A percentile compares a stretch with the other conserved stretches of the same genome.
Conservation (phyloP, 1,140 invertebrate species). For the Conus betulinus region DNA sequence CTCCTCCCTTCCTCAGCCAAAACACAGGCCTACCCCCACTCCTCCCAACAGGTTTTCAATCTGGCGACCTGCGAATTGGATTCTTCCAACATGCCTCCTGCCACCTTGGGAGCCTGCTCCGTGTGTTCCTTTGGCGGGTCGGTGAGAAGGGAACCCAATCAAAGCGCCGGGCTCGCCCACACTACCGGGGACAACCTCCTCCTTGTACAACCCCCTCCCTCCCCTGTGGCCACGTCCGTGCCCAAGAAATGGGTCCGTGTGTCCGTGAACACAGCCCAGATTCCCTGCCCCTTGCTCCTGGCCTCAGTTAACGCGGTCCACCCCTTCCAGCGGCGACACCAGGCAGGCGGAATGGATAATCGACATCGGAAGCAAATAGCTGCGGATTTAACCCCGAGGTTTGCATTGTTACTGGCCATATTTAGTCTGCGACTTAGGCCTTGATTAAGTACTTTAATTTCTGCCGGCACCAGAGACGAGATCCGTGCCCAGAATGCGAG, state of each 20-base stretch:
- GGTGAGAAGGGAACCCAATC: constrained; percentile 5
- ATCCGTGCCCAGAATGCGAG: constrained; percentile 17
- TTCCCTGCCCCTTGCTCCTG: not conserved
- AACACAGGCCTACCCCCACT: not conserved
- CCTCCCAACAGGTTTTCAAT: not conserved
- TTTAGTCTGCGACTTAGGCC: constrained; percentile 20
- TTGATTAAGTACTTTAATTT: constrained; percentile 30
- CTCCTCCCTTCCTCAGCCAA: not conserved
- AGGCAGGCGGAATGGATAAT: not conserved
- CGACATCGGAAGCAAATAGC: constrained; percentile 11
- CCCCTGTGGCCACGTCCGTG: not conserved
- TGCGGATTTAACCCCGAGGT: constrained; percentile 17
- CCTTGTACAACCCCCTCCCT: too few species aligned
- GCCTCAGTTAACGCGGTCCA: not conserved
- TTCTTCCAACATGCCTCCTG: not conserved
- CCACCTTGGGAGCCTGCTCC: too few species aligned
- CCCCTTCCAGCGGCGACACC: not conserved
- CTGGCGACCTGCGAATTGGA: not conserved
- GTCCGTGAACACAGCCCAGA: not conserved
- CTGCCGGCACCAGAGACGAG: constrained; percentile 6
- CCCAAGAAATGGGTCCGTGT: not conserved
- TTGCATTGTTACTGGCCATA: constrained; percentile 24
- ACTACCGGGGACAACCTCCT: not conserved
- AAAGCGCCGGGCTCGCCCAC: not conserved
- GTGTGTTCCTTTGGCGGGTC: not conserved